These are phyloP conservation scores for Antheraea yamamai DNA, from an alignment of 2,888 invertebrate genomes.

Conservation along the genomic window DNA sequence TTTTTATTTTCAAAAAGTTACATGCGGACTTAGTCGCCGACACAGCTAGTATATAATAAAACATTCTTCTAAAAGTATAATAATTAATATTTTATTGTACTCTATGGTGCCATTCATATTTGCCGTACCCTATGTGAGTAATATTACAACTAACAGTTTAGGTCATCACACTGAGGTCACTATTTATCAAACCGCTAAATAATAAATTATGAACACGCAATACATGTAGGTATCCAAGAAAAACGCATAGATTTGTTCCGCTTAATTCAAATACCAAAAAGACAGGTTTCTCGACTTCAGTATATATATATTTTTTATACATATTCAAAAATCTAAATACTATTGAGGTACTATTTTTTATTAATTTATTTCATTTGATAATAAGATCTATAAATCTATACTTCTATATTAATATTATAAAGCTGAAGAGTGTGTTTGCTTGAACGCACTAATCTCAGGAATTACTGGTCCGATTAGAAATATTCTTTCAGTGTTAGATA, in stretches of 20 bases:
- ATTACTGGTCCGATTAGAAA: too few species aligned
- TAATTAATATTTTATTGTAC: background rate
- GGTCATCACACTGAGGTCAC: slow-evolving; percentile 6
- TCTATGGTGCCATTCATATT: background rate
- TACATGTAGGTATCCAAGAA: background rate
- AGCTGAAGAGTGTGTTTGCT: too few species aligned
- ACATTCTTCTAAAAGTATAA: background rate
- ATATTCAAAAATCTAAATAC: background rate
- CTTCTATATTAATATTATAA: background rate
- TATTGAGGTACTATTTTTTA: too few species aligned
- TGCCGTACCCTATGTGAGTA: background rate
- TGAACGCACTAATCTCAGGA: too few species aligned
- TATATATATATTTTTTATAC: background rate
- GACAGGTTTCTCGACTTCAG: background rate
- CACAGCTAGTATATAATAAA: background rate
- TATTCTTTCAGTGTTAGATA: too few species aligned
- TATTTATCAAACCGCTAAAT: slow-evolving; percentile 1
- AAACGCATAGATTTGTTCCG: slow-evolving; percentile 1
- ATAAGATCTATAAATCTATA: background rate
- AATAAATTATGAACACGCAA: background rate
- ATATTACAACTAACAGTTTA: background rate
- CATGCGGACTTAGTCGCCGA: too few species aligned
- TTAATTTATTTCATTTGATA: background rate
- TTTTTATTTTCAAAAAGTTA: too few species aligned
- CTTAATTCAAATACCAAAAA: background rate